phyloP scores from a whole-genome alignment of 2,888 invertebrate genomes.

The Conops quadrifasciatus region DNA sequence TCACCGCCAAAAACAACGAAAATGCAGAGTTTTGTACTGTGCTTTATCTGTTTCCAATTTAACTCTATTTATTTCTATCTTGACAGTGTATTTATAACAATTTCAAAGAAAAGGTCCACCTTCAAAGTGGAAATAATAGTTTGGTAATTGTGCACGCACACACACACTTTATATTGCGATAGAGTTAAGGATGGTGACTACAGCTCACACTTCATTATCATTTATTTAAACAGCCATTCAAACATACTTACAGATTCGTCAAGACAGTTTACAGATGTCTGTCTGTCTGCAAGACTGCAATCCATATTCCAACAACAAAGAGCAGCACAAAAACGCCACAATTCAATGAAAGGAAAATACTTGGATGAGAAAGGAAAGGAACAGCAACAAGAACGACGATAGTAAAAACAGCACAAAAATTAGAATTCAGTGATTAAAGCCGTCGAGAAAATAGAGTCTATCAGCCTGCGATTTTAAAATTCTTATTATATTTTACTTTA shows the following conservation, averaged over 20 bases:
- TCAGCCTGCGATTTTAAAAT: too few relatives aligned
- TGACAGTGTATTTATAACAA: neutral
- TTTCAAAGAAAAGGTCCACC: neutral
- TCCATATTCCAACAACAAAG: constrained; percentile 47
- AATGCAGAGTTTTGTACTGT: too few relatives aligned
- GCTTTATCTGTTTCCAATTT: too few relatives aligned
- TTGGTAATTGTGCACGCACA: too few relatives aligned
- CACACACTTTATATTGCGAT: too few relatives aligned
- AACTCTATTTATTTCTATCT: too few relatives aligned
- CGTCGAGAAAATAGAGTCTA: too few relatives aligned
- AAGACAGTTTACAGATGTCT: constrained; percentile 46
- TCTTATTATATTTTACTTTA: too few relatives aligned
- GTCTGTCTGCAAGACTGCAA: constrained; percentile 50
- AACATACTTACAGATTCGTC: constrained; percentile 48
- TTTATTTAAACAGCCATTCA: constrained; percentile 1
- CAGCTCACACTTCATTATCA: too few relatives aligned
- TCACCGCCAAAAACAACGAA: too few relatives aligned
- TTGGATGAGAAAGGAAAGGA: neutral
- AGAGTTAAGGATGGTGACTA: too few relatives aligned
- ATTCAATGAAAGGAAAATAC: constrained; percentile 26
- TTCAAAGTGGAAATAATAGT: too few relatives aligned
- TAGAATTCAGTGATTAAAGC: neutral
- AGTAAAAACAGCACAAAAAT: constrained; percentile 6
- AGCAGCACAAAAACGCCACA: constrained; percentile 33
- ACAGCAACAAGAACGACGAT: constrained; percentile 10